Evolutionary conservation across 2,113 vertebrate species (phyloP).

Genomic region (Carollia perspicillata): DNA sequence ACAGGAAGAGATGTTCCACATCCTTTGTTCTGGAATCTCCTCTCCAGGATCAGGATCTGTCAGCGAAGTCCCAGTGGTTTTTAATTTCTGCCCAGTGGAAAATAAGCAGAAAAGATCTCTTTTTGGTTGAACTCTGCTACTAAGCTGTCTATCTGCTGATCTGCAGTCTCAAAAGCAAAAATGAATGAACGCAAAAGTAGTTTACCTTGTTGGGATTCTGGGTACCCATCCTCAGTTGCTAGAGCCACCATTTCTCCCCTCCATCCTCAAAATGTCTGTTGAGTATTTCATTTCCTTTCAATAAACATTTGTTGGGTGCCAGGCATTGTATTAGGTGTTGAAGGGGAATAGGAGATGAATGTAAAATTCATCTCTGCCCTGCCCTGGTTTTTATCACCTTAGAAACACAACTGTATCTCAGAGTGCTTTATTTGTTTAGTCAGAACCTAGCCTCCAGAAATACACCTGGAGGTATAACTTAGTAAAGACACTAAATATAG

Average conservation of each 20-base stretch:
- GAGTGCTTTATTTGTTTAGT: conserved; percentile 15
- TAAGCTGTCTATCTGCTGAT: neutral
- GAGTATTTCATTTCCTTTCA: conserved; percentile 55
- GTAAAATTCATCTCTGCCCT: too few species aligned
- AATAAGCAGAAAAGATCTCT: conserved; percentile 24
- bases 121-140: neutral
- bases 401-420: neutral
- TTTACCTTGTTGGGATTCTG: conserved; percentile 16
- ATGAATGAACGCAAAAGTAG: conserved; percentile 26
- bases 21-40: conserved; percentile 51
- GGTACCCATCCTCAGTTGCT: neutral
- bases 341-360: neutral
- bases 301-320: neutral
- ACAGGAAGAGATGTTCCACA: conserved; percentile 23
- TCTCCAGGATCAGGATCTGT: neutral
- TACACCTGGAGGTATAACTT: neutral
- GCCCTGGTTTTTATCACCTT: conserved; percentile 4
- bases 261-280: neutral
- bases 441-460: neutral
- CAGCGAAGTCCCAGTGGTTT: conserved; percentile 18
- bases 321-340: conserved; percentile 3
- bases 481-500: neutral
- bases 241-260: neutral
- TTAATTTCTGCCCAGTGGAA: conserved; percentile 45
- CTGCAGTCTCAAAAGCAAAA: conserved; percentile 11